Percentiles rank a stretch among this genome's conserved stretches.
Conservation (phyloP, 2,797 vertebrate genomes). For the Petrocephalus schoutedeni region DNA sequence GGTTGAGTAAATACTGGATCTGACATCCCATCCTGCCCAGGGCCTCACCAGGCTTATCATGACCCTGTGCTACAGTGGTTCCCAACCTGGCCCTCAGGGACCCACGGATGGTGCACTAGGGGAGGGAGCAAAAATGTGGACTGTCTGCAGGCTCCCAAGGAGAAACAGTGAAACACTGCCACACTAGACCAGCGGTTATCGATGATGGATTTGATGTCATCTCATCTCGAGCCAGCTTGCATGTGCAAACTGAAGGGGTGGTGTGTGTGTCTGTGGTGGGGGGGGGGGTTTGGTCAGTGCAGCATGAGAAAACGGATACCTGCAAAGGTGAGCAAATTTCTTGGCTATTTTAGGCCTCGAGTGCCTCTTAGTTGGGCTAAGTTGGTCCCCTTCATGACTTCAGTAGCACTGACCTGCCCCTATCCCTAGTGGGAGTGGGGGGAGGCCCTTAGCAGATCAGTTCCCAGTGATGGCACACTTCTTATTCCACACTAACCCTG, state of each 20-base stretch:
- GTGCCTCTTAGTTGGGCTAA: constrained; percentile 15
- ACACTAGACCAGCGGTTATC: not conserved
- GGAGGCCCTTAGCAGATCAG: not conserved
- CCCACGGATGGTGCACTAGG: not conserved
- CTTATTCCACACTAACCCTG: not conserved
- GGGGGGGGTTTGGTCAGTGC: no score
- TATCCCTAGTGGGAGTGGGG: not conserved
- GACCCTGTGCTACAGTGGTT: not conserved
- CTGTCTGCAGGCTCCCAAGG: not conserved
- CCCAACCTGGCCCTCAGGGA: not conserved
- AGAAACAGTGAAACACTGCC: not conserved
- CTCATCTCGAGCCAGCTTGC: not conserved
- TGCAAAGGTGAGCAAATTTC: constrained; percentile 27
- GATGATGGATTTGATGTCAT: not conserved
- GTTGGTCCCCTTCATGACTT: constrained; percentile 8
- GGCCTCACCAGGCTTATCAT: not conserved
- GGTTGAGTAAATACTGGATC: not conserved
- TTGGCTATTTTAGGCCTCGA: constrained; percentile 23
- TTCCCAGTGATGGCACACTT: not conserved
- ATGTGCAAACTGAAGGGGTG: not conserved
- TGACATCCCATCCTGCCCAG: not conserved
- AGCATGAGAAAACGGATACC: constrained; percentile 17
- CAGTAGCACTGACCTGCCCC: constrained; percentile 5
- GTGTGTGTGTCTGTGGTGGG: not conserved
- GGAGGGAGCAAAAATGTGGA: not conserved